Evolutionary conservation across 2,888 invertebrate species (phyloP).

Genomic region (Melitaea athalia): DNA sequence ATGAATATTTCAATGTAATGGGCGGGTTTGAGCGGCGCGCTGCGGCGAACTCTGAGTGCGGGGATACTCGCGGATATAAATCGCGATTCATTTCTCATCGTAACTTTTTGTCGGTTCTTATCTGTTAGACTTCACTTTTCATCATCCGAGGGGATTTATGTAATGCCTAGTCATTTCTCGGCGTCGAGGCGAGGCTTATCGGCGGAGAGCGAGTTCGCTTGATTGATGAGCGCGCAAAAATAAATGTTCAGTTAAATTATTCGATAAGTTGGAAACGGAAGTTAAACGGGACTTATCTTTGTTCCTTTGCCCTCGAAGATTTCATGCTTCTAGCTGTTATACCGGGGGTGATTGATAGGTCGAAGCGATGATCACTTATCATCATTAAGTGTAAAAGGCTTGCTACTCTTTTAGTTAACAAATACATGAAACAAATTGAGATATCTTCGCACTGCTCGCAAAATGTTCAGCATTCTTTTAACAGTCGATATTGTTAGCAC

Average conservation of each 20-base stretch:
- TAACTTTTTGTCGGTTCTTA: slow-evolving; percentile 84
- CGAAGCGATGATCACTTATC: slow-evolving; percentile 36
- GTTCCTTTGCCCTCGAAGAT: slow-evolving; percentile 78
- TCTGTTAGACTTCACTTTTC: slow-evolving; percentile 84
- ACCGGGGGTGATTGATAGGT: slow-evolving; percentile 77
- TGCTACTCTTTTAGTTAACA: neutral
- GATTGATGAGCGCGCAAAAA: slow-evolving; percentile 84
- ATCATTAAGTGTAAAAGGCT: slow-evolving; percentile 6
- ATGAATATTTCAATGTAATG: neutral
- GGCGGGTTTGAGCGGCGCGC: slow-evolving; percentile 29
- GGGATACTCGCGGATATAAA: slow-evolving; percentile 75
- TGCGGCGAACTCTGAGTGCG: slow-evolving; percentile 38
- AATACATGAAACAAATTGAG: neutral
- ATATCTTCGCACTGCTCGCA: neutral
- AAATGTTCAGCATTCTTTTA: too few relatives aligned
- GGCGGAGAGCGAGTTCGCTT: slow-evolving; percentile 78
- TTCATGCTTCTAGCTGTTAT: slow-evolving; percentile 78
- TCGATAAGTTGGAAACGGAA: slow-evolving; percentile 84
- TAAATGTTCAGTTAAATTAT: slow-evolving; percentile 84
- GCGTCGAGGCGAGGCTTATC: slow-evolving; percentile 82
- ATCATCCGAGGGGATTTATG: slow-evolving; percentile 84
- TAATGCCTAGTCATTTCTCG: slow-evolving; percentile 84
- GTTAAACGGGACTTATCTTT: slow-evolving; percentile 84
- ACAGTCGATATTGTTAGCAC: neutral
- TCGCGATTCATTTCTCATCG: slow-evolving; percentile 84